These are phyloP conservation scores for Oncorhynchus tshawytscha DNA, from an alignment of 2,113 vertebrate genomes.

Conservation along the genomic window DNA sequence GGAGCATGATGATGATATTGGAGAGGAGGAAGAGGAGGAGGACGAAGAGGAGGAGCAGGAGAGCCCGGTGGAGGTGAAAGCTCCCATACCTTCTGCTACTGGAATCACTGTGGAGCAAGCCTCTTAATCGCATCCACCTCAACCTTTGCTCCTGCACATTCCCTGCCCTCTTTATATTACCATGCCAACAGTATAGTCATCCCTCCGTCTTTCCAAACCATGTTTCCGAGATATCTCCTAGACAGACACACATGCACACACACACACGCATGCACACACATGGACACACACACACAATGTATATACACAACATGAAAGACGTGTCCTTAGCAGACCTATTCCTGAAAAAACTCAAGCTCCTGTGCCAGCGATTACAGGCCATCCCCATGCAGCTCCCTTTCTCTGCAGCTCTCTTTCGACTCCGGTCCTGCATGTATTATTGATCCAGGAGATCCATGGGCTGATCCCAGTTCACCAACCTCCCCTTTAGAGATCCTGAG, in stretches of 20 bases:
- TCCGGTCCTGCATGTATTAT: too few relatives aligned
- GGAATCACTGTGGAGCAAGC: constrained; percentile 60
- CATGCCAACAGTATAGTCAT: constrained; percentile 8
- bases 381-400: too few relatives aligned
- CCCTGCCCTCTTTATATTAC: constrained; percentile 16
- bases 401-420: too few relatives aligned
- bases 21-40: constrained; percentile 54
- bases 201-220: constrained; percentile 12
- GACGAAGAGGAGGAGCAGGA: constrained; percentile 32
- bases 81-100: constrained; percentile 38
- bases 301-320: too few relatives aligned
- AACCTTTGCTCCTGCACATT: constrained; percentile 6
- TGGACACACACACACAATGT: neutral
- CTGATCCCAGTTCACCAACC: too few relatives aligned
- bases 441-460: too few relatives aligned
- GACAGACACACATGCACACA: neutral
- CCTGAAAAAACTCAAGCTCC: too few relatives aligned
- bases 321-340: too few relatives aligned
- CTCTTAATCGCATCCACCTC: constrained; percentile 53
- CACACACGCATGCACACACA: neutral
- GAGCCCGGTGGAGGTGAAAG: constrained; percentile 39
- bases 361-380: too few relatives aligned
- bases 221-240: too few relatives aligned
- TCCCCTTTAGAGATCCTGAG: too few relatives aligned
- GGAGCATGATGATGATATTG: constrained; percentile 56